Base-by-base conservation (phyloP, 2,888 invertebrate species). In the Phymatocera aterrima region DNA sequence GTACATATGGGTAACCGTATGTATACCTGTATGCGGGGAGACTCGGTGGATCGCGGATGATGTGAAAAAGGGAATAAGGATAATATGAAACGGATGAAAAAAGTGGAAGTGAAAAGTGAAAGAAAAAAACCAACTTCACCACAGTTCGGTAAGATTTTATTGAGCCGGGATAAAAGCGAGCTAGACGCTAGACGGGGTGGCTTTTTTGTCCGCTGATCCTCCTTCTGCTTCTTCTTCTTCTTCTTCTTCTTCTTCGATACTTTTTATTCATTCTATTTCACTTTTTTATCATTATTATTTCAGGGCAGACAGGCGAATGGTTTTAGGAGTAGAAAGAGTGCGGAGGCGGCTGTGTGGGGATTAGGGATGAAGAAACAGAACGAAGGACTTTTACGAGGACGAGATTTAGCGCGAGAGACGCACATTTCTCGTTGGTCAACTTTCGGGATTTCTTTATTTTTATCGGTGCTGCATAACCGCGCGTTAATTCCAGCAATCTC, bases 101-200 rank as follows among this genome's bases (percentile, higher is more conserved):
- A 24, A 57, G 12, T 3, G 1, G 28, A 28, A 28, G 24, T 12
- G 3, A 6, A 57, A 28, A 28, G 24, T 12, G 6, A 57, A 57
- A 57, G 28, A 28, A 54, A 57, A 18, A 21, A 65, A 12, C 40
- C 10, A 46, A 1, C 21, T 68, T 24, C 28, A 28, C 18, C 68
- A 68, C 43, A 68, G 68, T 46, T 68, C 4, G 40, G 28, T 46
- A 68, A 43, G 21, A 46, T 43, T 68, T 68, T 68, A 43, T 43
- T 43, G 21, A 65, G 15, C 65, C 5, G 37, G 43, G 24, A 24
- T 15, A 43, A 65, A 34, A 18, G 18, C 18, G 6, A 18, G 57
- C 12, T 21, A 57, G 6, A 57, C 24, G n/a, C n/a, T n/a, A n/a
- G n/a, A n/a, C n/a, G n/a, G 28, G 28, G 57, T 57, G 24, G 28